A percentile compares a stretch with the other conserved stretches of the same genome.
phyloP scores from a whole-genome alignment of 2,797 vertebrate genomes.

The Parotocinclus haroldoi region DNA sequence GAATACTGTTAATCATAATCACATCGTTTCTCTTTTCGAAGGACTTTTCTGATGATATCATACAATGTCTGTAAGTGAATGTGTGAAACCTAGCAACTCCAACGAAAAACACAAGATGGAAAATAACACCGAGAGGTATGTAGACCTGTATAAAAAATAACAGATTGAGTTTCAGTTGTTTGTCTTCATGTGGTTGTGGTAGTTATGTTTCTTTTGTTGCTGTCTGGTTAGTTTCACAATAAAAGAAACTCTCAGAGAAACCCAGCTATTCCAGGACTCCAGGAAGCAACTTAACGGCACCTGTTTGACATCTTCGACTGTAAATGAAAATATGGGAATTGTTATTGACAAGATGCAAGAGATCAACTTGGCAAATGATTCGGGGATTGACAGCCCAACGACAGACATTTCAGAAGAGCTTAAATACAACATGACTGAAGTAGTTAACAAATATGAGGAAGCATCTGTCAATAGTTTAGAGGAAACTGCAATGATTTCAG shows the following conservation, averaged over 20 bases:
- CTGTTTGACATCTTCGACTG: constrained; percentile 34
- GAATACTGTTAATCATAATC: neutral
- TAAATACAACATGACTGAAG: neutral
- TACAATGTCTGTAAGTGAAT: constrained; percentile 55
- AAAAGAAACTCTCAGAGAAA: constrained; percentile 2
- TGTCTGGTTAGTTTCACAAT: constrained; percentile 26
- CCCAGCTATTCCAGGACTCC: constrained; percentile 13
- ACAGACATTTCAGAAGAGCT: neutral
- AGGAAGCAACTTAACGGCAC: constrained; percentile 31
- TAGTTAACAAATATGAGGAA: neutral
- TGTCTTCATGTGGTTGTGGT: constrained; percentile 12
- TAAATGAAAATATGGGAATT: neutral
- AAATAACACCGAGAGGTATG: constrained; percentile 56
- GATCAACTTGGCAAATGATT: constrained; percentile 2
- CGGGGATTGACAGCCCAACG: constrained; percentile 17
- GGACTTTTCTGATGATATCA: constrained; percentile 30
- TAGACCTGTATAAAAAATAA: constrained; percentile 12
- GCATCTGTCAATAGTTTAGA: neutral
- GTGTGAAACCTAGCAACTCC: constrained; percentile 15
- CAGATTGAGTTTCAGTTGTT: constrained; percentile 15
- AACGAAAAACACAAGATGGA: constrained; percentile 41
- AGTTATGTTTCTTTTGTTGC: constrained; percentile 12
- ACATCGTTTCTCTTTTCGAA: neutral
- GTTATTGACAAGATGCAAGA: neutral
- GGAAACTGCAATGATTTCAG: neutral